Base-by-base conservation (phyloP, 2,888 invertebrate genomes). In the Dromius quadrimaculatus region DNA sequence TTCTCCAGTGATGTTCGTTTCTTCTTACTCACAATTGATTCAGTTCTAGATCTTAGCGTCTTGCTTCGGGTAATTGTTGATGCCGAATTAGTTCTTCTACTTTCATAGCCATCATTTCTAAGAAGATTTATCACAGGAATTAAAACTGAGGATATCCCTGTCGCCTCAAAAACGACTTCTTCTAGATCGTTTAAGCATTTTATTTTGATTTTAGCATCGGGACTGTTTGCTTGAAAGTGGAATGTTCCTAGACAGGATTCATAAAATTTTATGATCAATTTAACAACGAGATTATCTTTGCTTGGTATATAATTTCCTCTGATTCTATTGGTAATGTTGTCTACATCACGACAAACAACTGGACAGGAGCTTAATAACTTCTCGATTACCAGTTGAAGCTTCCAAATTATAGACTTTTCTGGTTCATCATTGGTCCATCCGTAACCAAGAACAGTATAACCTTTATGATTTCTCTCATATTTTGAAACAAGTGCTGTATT, bases 381-480 rank as follows among this genome's bases (percentile, higher is more conserved):
- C 20, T 74, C 23, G 0, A 74, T 76, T n/a, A 76, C 69, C 4
- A 78, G 72, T 43, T 71, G 72, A 8, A 81, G 64, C 54, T 79
- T 79, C 76, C 77, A 81, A 5, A 64, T 47, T 23, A 68, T n/a
- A 17, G n/a, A 9, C 23, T 43, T 32, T 9, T 19, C 5, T 20
- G 32, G 17, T 23, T 28, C 20, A 50, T 66, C 6, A 0, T 73
- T 45, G 2, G 76, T 68, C 76, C 76, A 79, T n/a, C 80, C 82
- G 64, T 81, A 81, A 43, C 77, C 77, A 1, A 81, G 61, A 2
- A 81, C 73, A 0, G 81, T 81, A 63, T 81, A 82, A 0, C 82
- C 82, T 3, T 72, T 73, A 2, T 32, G 41, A 73, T 81, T 81
- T 15, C 71, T 73, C 2, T 66, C 36, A 57, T 79, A 82, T 13